Evolutionary conservation across 2,113 vertebrate genomes (phyloP), one percentile per base, ranked within the genome.

Genomic region (Syngnathus scovelli): DNA sequence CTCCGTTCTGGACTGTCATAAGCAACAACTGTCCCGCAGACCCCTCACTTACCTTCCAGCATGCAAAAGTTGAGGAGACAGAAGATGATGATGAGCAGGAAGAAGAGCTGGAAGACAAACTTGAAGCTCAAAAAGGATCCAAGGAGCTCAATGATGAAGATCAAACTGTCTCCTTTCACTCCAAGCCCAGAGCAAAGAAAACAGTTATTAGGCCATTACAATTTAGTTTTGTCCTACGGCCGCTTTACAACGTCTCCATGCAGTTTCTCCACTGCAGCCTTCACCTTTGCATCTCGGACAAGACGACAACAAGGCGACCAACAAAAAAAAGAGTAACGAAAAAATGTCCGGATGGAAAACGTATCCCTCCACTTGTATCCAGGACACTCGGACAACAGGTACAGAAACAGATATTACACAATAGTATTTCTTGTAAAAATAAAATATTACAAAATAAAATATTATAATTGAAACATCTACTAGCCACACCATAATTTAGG

Each of bases 251-350:
- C 12, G 65, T 90, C 70, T 89, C 92, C 8, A 72, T 93, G 38
- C 92, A 93, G 80, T 93, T 93, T 63, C 83, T 94, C 59, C 92
- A 93, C 85, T 93, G 92, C 85, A 88, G 83, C 52, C 78, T 93
- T 12, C 82, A 23, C 0, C 67, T 92, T 56, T 93, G 91, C 44
- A 33, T 21, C 13, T 77, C 74, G 21, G 72, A 60, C 58, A 18
- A 43, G 0, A 12, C n/a, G n/a, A 36, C 11, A 66, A 68, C 11
- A 66, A 68, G 18, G 54, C 68, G 46, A 15, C 18, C 43, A 23
- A 4, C 2, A 0, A 48, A 66, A 62, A 69, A 71, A 16, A 23
- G 16, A 0, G 11, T 12, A 1, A n/a, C 38, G 43, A 69, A 6
- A 1, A 39, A 56, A 41, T 91, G 91, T 75, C 41, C 27, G 6